Evolutionary conservation across 2,113 vertebrate species (phyloP), one percentile per base, ranked within the genome.

Genomic region (Gadus macrocephalus): DNA sequence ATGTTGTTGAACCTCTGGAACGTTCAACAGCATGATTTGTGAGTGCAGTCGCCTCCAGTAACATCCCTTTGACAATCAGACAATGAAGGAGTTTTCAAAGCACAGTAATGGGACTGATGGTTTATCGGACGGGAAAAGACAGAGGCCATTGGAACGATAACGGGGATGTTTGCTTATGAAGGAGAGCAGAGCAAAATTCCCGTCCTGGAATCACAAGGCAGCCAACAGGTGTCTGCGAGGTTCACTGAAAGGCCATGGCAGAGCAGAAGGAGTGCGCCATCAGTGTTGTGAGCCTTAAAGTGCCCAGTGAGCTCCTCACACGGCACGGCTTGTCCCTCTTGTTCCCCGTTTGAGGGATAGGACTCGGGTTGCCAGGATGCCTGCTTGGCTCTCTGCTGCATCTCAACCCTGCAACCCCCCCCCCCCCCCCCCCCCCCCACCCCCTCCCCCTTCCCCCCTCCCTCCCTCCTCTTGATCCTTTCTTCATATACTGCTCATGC

Each of bases 321-420:
- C 2, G 12, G 9, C 11, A 9, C 42, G 11, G 42, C 42, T 14
- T 49, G 38, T 42, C 38, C 38, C 38, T 42, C 38, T 8, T 42
- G 42, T 49, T 28, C 58, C 17, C 35, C 68, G 31, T 62, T 49
- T 58, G 31, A 75, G 70, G 28, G 28, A 76, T 73, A 49, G 73
- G 55, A 55, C 58, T 49, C 71, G 68, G 71, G 65, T 62, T 70
- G 70, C 64, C 53, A 58, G 55, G 55, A 58, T 58, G 55, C 55
- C 20, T 19, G 20, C 60, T 62, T 62, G 11, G 11, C 20, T 62
- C 11, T 49, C 19, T 62, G 19, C 19, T 62, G 60, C 61, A 25
- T 62, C 22, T 62, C 61, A 27, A 62, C 22, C 22, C 22, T 58
- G 55, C n/a, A n/a, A 0, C 55, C 9, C 11, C 22, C 61, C 25